phyloP scores from a whole-genome alignment of 2,888 invertebrate genomes.

The Aphidoletes aphidimyza region DNA sequence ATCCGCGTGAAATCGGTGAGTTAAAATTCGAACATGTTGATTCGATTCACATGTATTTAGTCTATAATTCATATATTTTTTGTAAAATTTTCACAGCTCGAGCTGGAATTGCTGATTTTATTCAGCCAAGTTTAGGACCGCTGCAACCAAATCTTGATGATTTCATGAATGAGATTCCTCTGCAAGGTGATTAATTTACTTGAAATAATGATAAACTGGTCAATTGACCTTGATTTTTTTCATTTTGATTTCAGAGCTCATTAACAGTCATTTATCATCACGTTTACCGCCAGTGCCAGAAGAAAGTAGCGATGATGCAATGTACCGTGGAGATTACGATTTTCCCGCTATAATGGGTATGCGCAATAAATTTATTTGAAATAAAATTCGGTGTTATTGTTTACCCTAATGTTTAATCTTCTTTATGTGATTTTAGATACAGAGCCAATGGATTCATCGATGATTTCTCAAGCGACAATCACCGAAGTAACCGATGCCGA shows the following conservation, averaged over 20 bases:
- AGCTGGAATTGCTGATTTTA: slow-evolving; percentile 92
- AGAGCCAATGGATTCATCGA: slow-evolving; percentile 20
- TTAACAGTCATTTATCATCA: slow-evolving; percentile 63
- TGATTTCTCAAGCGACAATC: neutral
- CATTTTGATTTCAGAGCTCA: slow-evolving; percentile 25
- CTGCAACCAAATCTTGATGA: slow-evolving; percentile 96
- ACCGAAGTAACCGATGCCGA: neutral
- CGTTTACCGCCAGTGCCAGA: slow-evolving; percentile 73
- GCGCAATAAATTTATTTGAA: neutral
- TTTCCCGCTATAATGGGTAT: slow-evolving; percentile 62
- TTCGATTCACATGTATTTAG: too few species aligned
- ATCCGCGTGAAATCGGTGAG: slow-evolving; percentile 93
- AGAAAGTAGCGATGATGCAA: slow-evolving; percentile 71
- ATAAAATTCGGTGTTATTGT: neutral
- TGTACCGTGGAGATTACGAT: slow-evolving; percentile 65
- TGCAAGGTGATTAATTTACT: slow-evolving; percentile 72
- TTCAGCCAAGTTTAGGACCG: slow-evolving; percentile 97
- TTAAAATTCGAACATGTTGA: too few species aligned
- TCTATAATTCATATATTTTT: too few species aligned
- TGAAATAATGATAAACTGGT: neutral
- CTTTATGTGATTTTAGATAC: slow-evolving; percentile 37
- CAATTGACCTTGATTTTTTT: neutral
- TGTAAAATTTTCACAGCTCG: slow-evolving; percentile 68
- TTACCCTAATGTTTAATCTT: neutral
- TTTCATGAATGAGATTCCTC: slow-evolving; percentile 89